phyloP scores from a whole-genome alignment of 2,113 vertebrate genomes.

The Perca flavescens region DNA sequence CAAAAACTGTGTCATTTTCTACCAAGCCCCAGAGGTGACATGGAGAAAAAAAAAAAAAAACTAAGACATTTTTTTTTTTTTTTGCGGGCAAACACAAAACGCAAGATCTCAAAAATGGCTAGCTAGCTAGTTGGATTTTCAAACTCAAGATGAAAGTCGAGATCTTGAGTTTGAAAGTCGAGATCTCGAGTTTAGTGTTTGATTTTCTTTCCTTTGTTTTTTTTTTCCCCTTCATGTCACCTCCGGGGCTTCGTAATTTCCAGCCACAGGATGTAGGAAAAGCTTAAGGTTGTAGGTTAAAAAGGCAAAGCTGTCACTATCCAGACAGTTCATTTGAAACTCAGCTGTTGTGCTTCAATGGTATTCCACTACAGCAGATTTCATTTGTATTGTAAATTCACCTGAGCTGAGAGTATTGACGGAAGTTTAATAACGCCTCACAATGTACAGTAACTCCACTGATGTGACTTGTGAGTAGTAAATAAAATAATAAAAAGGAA shows the following conservation, averaged over 20 bases:
- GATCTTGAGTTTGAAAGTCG: too few relatives aligned
- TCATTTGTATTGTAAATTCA: conserved; percentile 45
- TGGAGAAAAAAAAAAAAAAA: too few relatives aligned
- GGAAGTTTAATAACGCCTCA: conserved; percentile 40
- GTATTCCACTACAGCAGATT: conserved; percentile 28
- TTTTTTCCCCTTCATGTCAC: too few relatives aligned
- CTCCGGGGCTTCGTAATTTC: background rate
- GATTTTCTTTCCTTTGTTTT: too few relatives aligned
- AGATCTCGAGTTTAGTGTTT: too few relatives aligned
- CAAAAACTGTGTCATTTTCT: too few relatives aligned
- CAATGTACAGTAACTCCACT: conserved; percentile 13
- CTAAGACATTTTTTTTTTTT: too few relatives aligned
- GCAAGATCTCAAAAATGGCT: too few relatives aligned
- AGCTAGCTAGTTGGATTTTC: too few relatives aligned
- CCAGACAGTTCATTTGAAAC: background rate
- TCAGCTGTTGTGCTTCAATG: conserved; percentile 7
- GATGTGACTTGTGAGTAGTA: conserved; percentile 42
- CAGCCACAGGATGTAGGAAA: background rate
- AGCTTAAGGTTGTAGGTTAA: background rate
- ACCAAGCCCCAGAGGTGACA: too few relatives aligned
- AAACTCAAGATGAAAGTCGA: too few relatives aligned
- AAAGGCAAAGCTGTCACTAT: background rate
- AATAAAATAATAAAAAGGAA: conserved; percentile 47
- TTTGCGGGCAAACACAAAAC: too few relatives aligned
- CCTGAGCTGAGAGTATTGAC: conserved; percentile 27